These are phyloP conservation scores for Leucosticte australis DNA, from an alignment of 2,113 vertebrate genomes.

Conservation along the genomic window DNA sequence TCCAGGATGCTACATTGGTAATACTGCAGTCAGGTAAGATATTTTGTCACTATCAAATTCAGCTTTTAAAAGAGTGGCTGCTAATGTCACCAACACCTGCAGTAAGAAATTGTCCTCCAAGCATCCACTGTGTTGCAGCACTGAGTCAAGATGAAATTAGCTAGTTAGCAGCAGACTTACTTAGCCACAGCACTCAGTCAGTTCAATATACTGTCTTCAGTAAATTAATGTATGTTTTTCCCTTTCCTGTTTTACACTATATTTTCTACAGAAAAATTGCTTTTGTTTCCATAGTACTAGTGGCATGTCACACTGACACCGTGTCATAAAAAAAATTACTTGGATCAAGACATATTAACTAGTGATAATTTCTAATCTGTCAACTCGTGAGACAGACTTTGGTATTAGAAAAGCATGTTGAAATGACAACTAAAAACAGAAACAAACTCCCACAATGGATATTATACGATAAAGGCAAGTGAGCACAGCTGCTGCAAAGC, in stretches of 20 bases:
- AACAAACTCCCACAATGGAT: background rate
- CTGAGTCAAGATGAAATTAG: background rate
- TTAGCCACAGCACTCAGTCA: background rate
- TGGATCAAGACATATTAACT: background rate
- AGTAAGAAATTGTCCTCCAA: slow-evolving; percentile 27
- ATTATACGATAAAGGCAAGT: background rate
- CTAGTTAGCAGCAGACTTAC: background rate
- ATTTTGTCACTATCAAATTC: background rate
- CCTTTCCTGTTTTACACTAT: background rate
- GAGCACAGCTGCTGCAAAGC: background rate
- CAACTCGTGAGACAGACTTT: background rate
- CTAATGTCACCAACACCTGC: background rate
- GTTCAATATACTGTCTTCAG: background rate
- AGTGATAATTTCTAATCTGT: background rate
- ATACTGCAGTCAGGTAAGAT: background rate
- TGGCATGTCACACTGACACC: background rate
- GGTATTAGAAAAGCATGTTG: background rate
- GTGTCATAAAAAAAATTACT: background rate
- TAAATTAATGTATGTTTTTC: background rate
- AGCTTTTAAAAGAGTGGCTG: background rate
- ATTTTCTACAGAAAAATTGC: background rate
- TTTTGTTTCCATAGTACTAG: background rate
- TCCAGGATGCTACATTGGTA: background rate
- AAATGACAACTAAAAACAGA: background rate
- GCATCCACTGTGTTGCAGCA: background rate